A percentile compares a stretch with the other conserved stretches of the same genome.
Conservation (phyloP, 2,888 invertebrate species). For the Microdon myrmicae region DNA sequence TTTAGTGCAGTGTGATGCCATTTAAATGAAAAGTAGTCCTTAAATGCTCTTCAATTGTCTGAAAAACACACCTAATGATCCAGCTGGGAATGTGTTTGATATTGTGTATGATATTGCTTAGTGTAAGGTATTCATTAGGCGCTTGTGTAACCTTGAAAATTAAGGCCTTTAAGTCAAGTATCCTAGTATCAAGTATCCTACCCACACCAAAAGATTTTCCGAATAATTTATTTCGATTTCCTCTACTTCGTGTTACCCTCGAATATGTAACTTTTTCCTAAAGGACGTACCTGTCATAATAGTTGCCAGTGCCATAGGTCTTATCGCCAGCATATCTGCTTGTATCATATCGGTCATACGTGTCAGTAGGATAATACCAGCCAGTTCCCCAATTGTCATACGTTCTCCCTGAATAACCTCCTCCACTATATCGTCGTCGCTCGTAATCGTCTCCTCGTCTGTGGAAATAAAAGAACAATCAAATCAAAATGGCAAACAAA, state of each 20-base stretch:
- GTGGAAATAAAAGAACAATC: slow-evolving; percentile 2
- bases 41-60: too few relatives aligned
- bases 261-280: slow-evolving; percentile 36
- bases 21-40: too few relatives aligned
- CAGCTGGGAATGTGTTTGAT: too few relatives aligned
- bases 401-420: slow-evolving; percentile 57
- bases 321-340: slow-evolving; percentile 56
- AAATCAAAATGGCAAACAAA: slow-evolving; percentile 1
- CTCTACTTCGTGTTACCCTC: not conserved
- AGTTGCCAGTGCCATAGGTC: slow-evolving; percentile 55
- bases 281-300: slow-evolving; percentile 48
- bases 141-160: too few relatives aligned
- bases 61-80: too few relatives aligned
- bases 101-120: too few relatives aligned
- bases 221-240: not conserved
- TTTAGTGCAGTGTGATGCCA: too few relatives aligned
- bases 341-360: slow-evolving; percentile 61
- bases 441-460: slow-evolving; percentile 53
- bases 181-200: too few relatives aligned
- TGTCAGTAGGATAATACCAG: slow-evolving; percentile 59
- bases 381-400: slow-evolving; percentile 58
- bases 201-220: too few relatives aligned
- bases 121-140: too few relatives aligned
- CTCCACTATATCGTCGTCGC: slow-evolving; percentile 39
- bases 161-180: too few relatives aligned